Conservation (phyloP, 2,888 invertebrate genomes). For the Nowickia ferox region DNA sequence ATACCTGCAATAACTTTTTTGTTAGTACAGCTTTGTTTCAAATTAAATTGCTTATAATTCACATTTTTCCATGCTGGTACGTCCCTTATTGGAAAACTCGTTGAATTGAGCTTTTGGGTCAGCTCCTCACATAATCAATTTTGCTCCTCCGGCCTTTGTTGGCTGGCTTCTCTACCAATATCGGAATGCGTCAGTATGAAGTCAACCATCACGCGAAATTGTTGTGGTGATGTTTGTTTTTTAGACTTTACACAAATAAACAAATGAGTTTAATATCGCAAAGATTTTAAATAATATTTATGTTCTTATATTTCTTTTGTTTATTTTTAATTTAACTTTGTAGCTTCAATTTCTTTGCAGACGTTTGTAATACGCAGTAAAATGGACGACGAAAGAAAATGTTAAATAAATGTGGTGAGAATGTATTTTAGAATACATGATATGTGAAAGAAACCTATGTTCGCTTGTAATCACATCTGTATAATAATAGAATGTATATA, state of each 20-base stretch:
- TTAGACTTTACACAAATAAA: constrained; percentile 9
- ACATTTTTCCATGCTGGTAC: not conserved
- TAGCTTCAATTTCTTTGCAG: no score
- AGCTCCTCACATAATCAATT: constrained; percentile 1
- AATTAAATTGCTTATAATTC: not conserved
- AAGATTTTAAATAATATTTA: not conserved
- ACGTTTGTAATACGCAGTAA: not conserved
- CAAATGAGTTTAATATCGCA: not conserved
- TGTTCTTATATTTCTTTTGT: not conserved
- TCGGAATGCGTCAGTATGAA: not conserved
- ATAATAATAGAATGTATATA: no score
- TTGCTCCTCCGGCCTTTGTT: constrained; percentile 18
- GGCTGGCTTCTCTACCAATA: not conserved
- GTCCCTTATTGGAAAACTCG: not conserved
- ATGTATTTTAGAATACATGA: constrained; percentile 5
- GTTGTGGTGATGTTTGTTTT: constrained; percentile 7
- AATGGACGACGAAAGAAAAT: not conserved
- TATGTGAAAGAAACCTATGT: constrained; percentile 4
- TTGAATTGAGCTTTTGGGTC: constrained; percentile 4
- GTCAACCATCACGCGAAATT: constrained; percentile 1
- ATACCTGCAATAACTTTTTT: not conserved
- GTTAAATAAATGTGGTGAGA: not conserved
- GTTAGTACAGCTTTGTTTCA: not conserved
- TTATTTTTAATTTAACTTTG: not conserved
- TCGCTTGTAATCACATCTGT: not conserved